Base-by-base conservation (phyloP, 2,797 vertebrate genomes). In the Odontamblyopus rebecca region DNA sequence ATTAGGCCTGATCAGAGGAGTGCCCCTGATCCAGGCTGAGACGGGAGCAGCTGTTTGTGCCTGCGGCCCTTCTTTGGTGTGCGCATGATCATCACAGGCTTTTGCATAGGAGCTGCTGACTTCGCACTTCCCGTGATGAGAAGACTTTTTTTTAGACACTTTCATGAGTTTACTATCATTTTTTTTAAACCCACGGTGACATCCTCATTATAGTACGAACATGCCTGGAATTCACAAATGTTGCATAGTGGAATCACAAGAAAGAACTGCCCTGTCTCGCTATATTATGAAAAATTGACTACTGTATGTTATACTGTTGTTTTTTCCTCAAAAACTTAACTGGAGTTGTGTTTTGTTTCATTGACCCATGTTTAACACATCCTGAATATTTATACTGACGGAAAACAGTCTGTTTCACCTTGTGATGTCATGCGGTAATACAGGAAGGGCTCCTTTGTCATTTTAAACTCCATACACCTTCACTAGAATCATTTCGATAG, bases 1-100 rank as follows among this genome's bases (percentile, higher is more conserved):
- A 90, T 90, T 87, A 87, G 73, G 75, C 4, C 80, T 82, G 81
- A 89, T 92, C 88, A 89, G 85, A 92, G 76, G 81, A 71, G 74
- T 75, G 69, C 41, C 56, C 41, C 1, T 73, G 86, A 85, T 88
- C 82, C 77, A 74, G 57, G 27, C 59, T 77, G 81, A 88, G 85
- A 78, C 76, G 18, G 18, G 73, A 78, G 81, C 90, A 89, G 88
- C 83, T 91, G 89, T 90, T 86, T 77, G 85, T 53, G 74, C 86
- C 78, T 61, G 15, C 30, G 86, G 76, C 74, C 7, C 51, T 19
- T 80, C 83, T 89, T 86, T 85, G 80, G 78, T 84, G 71, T 85
- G 75, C 78, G 84, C 83, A 87, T 86, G 87, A 89, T 87, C 85
- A 87, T 80, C 75, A 78, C 41, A 70, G 85, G 38, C 51, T 70